Evolutionary conservation across 30 jellyfish, hydroid and myxozoan species (phyloP).

Genomic region (Pseudorhiza aurosa): DNA sequence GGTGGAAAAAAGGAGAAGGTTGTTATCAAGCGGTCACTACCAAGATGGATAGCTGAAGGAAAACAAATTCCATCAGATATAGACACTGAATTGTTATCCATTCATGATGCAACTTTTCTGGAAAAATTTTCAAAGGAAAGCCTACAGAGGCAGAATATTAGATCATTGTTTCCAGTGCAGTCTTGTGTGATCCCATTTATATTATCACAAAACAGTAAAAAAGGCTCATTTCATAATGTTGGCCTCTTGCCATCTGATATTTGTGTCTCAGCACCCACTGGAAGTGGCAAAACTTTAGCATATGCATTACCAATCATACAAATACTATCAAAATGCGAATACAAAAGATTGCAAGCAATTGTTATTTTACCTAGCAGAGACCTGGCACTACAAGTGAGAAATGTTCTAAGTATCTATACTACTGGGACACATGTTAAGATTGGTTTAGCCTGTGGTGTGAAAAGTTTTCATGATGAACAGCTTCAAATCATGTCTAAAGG

Average conservation of each 20-base stretch:
- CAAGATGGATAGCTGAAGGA: slow-evolving; percentile 92
- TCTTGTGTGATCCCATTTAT: slow-evolving; percentile 68
- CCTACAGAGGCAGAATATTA: slow-evolving; percentile 30
- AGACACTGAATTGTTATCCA: background rate
- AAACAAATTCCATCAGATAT: slow-evolving; percentile 41
- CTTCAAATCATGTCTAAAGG: slow-evolving; percentile 47
- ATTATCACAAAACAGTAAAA: slow-evolving; percentile 32
- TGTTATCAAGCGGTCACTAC: slow-evolving; percentile 61
- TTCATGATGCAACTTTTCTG: slow-evolving; percentile 28
- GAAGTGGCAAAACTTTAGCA: slow-evolving; percentile 93
- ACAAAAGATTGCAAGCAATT: slow-evolving; percentile 67
- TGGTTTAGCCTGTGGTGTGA: slow-evolving; percentile 81
- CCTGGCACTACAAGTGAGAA: slow-evolving; percentile 81
- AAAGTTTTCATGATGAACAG: slow-evolving; percentile 75
- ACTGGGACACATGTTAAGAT: slow-evolving; percentile 71
- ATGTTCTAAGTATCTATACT: slow-evolving; percentile 32
- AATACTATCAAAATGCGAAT: slow-evolving; percentile 29
- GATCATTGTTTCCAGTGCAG: slow-evolving; percentile 85
- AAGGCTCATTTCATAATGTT: slow-evolving; percentile 23
- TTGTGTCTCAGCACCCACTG: slow-evolving; percentile 96
- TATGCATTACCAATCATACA: slow-evolving; percentile 84
- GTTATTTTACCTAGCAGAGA: slow-evolving; percentile 90
- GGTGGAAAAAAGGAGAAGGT: slow-evolving; percentile 22
- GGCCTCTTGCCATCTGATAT: slow-evolving; percentile 81
- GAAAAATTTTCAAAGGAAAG: slow-evolving; percentile 30